A percentile compares a stretch with the other conserved stretches of the same genome.
These are phyloP conservation scores for Antennarius maculatus DNA, from an alignment of 2,797 vertebrate genomes.

Conservation along the genomic window DNA sequence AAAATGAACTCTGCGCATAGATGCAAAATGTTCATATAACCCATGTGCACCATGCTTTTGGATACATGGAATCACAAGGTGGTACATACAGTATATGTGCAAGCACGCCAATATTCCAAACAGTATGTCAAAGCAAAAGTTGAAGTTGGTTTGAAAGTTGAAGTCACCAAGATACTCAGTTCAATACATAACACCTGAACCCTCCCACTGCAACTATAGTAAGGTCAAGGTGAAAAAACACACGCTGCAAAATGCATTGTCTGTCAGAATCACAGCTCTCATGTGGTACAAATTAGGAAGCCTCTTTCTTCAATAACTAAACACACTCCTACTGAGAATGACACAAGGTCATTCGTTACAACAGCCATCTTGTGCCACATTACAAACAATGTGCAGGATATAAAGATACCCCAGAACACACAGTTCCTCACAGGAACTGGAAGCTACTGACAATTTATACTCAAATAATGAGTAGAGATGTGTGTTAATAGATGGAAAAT, in stretches of 20 bases:
- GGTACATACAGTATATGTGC: not conserved
- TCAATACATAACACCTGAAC: not conserved
- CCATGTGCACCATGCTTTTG: not conserved
- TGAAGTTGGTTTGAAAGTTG: not conserved
- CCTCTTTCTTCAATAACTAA: too few relatives aligned
- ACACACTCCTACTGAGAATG: too few relatives aligned
- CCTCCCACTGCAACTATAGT: not conserved
- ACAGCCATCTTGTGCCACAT: too few relatives aligned
- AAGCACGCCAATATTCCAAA: not conserved
- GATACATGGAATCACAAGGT: constrained; percentile 4
- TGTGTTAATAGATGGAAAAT: too few relatives aligned
- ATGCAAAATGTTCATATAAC: constrained; percentile 6
- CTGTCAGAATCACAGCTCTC: too few relatives aligned
- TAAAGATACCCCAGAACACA: too few relatives aligned
- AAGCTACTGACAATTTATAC: constrained; percentile 8
- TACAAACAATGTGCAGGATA: too few relatives aligned
- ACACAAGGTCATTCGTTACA: too few relatives aligned
- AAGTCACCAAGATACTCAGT: not conserved
- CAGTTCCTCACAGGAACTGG: too few relatives aligned
- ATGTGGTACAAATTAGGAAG: too few relatives aligned
- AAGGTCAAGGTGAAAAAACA: constrained; percentile 24
- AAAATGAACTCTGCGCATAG: too few relatives aligned
- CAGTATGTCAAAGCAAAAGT: not conserved
- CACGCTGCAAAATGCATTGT: constrained; percentile 26
- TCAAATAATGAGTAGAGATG: not conserved